Base-by-base conservation (phyloP, 2,888 invertebrate species). In the Drosophila pseudotakahashii region DNA sequence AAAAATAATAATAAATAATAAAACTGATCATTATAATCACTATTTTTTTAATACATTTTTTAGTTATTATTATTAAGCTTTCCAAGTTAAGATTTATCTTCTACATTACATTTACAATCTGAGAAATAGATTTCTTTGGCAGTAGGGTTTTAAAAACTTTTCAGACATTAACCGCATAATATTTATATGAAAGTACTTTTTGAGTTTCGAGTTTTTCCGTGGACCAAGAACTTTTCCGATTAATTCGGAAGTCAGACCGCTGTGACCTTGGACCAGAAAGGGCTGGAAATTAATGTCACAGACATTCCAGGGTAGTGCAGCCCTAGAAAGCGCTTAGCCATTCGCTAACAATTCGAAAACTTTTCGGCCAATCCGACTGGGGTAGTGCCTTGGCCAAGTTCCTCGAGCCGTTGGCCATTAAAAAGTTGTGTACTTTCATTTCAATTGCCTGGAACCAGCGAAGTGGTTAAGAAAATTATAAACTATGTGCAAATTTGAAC, bases 371-470 rank as follows among this genome's bases (percentile, higher is more conserved):
- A 60, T 45, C 73, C 67, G 67, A 79, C 64, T 63, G 37, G 63
- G 39, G 26, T n/a, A 67, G 34, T 19, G 66, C 39, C 47, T 41
- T 41, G 34, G 30, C 19, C 58, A 45, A 74, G 70, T 76, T 74
- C 42, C 57, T 55, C 61, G 74, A 86, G 76, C 73, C 26, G 52
- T 44, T 78, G 74, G 77, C 88, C 85, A 89, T 89, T 86, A 88
- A 86, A 89, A 86, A 89, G 88, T 86, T 86, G 72, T 73, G 77
- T 78, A 53, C 76, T 84, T 79, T 77, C 77, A 80, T 87, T 85
- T 88, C 77, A 83, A 86, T 88, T 86, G 88, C 86, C 72, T 42
- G 42, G 41, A 47, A 23, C 39, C 55, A 36, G 47, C 48, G 50
- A 71, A 83, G 67, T 86, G 80, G 68, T 54, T 69, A 60, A 75